Percentiles rank a stretch among this genome's conserved stretches.
Evolutionary conservation across 2,113 vertebrate species (phyloP).

Genomic region (Heterotis niloticus): DNA sequence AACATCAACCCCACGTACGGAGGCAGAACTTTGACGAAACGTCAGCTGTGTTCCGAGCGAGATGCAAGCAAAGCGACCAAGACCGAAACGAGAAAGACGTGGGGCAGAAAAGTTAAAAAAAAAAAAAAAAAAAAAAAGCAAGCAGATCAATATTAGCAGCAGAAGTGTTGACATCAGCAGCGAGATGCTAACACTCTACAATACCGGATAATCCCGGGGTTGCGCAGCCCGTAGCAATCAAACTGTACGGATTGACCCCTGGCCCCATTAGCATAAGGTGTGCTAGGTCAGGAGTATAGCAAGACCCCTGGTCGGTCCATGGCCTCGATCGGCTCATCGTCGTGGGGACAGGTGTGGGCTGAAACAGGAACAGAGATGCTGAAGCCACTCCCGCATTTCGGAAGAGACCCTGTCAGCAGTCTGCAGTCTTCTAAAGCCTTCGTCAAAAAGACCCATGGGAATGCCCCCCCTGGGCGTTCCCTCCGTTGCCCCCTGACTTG

Average conservation of each 20-base stretch:
- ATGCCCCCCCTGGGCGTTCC: too few species aligned
- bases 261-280: constrained; percentile 9
- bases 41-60: too few species aligned
- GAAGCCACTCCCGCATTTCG: background rate
- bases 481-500: background rate
- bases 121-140: background rate
- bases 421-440: constrained; percentile 3
- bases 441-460: background rate
- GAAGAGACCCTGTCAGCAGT: background rate
- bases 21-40: too few species aligned
- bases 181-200: background rate
- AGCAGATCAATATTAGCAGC: constrained; percentile 44
- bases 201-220: constrained; percentile 4
- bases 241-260: background rate
- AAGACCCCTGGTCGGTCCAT: background rate
- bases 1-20: too few species aligned
- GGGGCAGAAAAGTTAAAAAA: background rate
- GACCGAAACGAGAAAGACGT: background rate
- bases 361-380: background rate
- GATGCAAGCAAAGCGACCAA: too few species aligned
- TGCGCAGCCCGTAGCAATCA: background rate
- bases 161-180: constrained; percentile 53
- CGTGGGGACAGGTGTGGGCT: background rate
- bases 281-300: background rate
- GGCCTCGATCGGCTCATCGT: background rate